A percentile compares a stretch with the other conserved stretches of the same genome.
These are phyloP conservation scores for Peromyscus polionotus DNA, from an alignment of 2,113 vertebrate species.

Conservation along the genomic window DNA sequence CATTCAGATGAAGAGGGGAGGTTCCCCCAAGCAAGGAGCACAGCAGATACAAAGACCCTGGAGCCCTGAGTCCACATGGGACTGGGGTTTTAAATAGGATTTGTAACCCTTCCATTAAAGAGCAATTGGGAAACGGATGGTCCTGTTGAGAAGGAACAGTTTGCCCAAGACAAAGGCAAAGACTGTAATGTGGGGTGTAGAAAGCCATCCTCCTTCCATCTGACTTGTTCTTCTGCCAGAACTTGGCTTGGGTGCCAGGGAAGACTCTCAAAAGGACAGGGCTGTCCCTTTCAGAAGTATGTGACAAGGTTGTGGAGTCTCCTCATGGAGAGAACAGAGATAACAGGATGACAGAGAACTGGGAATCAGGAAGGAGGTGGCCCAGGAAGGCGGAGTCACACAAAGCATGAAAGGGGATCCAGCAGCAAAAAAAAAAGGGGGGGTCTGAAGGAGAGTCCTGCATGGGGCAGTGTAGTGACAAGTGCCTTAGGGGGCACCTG, in stretches of 20 bases:
- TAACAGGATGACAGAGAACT: background rate
- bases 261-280: background rate
- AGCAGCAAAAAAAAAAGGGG: background rate
- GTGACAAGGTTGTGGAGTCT: background rate
- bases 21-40: background rate
- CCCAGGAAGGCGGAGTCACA: too few relatives aligned
- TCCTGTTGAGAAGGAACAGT: background rate
- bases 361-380: background rate
- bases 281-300: background rate
- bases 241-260: background rate
- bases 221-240: background rate
- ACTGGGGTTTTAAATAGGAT: too few relatives aligned
- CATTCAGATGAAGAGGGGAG: too few relatives aligned
- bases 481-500: background rate
- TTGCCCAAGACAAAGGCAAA: background rate
- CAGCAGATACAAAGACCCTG: background rate
- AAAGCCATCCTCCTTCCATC: background rate
- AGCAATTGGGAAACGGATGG: background rate
- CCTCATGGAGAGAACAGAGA: background rate
- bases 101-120: background rate
- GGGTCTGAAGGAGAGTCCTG: background rate
- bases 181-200: background rate
- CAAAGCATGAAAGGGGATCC: background rate
- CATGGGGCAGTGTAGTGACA: background rate
- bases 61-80: background rate